Percentiles rank a stretch among this genome's conserved stretches.
Conservation (phyloP, 2,888 invertebrate genomes). For the Polydrusus pterygomalis region DNA sequence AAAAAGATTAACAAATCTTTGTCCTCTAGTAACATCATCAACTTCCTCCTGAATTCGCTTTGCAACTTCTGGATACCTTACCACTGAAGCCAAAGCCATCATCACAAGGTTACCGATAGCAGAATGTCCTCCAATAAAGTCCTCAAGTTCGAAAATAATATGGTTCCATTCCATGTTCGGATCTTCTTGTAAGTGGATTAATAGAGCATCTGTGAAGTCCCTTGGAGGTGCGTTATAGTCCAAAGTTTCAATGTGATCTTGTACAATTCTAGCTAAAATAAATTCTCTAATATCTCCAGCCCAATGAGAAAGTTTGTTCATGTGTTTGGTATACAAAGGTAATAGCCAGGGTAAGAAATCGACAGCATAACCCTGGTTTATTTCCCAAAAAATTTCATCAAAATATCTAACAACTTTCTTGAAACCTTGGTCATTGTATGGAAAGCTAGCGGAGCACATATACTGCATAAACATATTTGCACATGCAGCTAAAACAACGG, state of each 20-base stretch:
- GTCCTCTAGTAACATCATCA: slow-evolving; percentile 75
- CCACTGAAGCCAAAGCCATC: slow-evolving; percentile 82
- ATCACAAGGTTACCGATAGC: slow-evolving; percentile 90
- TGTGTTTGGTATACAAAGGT: slow-evolving; percentile 82
- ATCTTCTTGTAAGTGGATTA: slow-evolving; percentile 78
- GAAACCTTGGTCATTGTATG: slow-evolving; percentile 81
- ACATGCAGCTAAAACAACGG: slow-evolving; percentile 81
- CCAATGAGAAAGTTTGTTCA: slow-evolving; percentile 81
- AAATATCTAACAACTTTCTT: slow-evolving; percentile 80
- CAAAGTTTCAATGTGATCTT: slow-evolving; percentile 73
- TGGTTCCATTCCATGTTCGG: slow-evolving; percentile 83
- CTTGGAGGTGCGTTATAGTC: slow-evolving; percentile 78
- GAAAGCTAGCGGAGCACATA: slow-evolving; percentile 89
- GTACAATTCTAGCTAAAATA: slow-evolving; percentile 82
- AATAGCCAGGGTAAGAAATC: slow-evolving; percentile 90
- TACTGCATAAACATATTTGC: slow-evolving; percentile 91
- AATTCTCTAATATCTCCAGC: slow-evolving; percentile 82
- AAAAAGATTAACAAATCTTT: slow-evolving; percentile 76
- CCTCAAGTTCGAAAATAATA: slow-evolving; percentile 88
- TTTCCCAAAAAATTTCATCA: slow-evolving; percentile 93
- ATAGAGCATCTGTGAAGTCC: slow-evolving; percentile 87
- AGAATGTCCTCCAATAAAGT: slow-evolving; percentile 91
- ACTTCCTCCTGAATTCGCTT: slow-evolving; percentile 81
- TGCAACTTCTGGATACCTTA: slow-evolving; percentile 79
- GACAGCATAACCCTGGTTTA: slow-evolving; percentile 90